Evolutionary conservation across 2,797 vertebrate species (phyloP).

Genomic region (Hemitrygon akajei): DNA sequence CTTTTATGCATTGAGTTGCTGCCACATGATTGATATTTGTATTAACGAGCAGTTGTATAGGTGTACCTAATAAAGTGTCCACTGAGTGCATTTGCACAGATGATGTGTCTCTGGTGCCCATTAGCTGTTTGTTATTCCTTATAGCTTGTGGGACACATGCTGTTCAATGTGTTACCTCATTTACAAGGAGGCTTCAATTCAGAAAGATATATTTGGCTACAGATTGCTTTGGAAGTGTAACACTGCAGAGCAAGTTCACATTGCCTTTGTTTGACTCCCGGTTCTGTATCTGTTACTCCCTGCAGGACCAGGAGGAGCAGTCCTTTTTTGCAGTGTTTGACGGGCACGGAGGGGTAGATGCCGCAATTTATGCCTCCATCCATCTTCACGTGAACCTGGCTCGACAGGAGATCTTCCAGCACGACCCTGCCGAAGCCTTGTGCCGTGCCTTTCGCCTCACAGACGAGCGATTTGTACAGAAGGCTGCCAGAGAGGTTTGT

Average conservation of each 20-base stretch:
- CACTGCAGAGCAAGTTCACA: conserved; percentile 49
- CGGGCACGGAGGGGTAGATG: conserved; percentile 91
- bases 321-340: conserved; percentile 95
- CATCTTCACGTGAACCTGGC: conserved; percentile 92
- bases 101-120: too few species aligned
- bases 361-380: conserved; percentile 88
- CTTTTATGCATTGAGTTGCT: too few species aligned
- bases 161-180: background rate
- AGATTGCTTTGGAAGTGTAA: background rate
- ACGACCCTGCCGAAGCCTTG: conserved; percentile 79
- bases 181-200: background rate
- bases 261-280: conserved; percentile 44
- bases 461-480: conserved; percentile 87
- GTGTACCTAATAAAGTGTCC: too few species aligned
- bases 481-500: conserved; percentile 84
- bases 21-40: too few species aligned
- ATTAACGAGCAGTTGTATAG: too few species aligned
- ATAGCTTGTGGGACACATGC: background rate
- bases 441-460: conserved; percentile 82
- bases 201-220: background rate
- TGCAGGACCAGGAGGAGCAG: conserved; percentile 94
- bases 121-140: background rate
- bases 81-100: too few species aligned
- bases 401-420: conserved; percentile 78
- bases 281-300: conserved; percentile 40